Base-by-base conservation (phyloP, 23 tunicate genomes). In the Trididemnum nubilum region DNA sequence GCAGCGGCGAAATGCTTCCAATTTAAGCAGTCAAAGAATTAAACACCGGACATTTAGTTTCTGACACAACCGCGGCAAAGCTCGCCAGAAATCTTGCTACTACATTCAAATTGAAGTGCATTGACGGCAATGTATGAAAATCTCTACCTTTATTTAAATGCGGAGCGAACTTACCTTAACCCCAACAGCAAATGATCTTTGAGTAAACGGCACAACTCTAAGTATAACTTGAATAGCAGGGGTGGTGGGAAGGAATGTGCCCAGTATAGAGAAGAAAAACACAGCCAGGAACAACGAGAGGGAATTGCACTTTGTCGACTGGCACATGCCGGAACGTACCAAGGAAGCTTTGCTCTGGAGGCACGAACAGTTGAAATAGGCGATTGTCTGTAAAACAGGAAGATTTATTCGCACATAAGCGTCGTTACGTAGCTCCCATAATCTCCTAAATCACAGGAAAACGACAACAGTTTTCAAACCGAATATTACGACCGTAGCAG, bases 141-240 rank as follows among this genome's bases (percentile, higher is more conserved):
- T n/a, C n/a, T n/a, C n/a, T n/a, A n/a, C n/a, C n/a, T n/a, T n/a
- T n/a, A n/a, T n/a, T n/a, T n/a, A n/a, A n/a, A n/a, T n/a, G n/a
- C n/a, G n/a, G n/a, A n/a, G n/a, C n/a, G n/a, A n/a, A 39, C 7
- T 36, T 61, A 90, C 95, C 77, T 90, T 86, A 27, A 90, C 78
- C 0, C 89, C 95, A 40, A 90, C 72, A n/a, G 95, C 95, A 44
- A 90, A 70, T 0, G 95, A 78, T 49, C 95, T 64, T 61, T 90
- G 79, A 5, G 81, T 22, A 33, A 90, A 90, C 2, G 95, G 95
- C 23, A 90, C 95, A 21, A 86, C 87, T 23, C 95, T 26, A 35
- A 90, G 36, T 0, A 86, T 40, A 61, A 79, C 95, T 73, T 90
- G 95, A 15, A 90, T 33, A 0, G 89, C 95, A 2, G 95, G 95